Percentiles rank a stretch among this genome's conserved stretches.
These are phyloP conservation scores for Eupithecia exiguata DNA, from an alignment of 2,888 invertebrate species.

Conservation along the genomic window DNA sequence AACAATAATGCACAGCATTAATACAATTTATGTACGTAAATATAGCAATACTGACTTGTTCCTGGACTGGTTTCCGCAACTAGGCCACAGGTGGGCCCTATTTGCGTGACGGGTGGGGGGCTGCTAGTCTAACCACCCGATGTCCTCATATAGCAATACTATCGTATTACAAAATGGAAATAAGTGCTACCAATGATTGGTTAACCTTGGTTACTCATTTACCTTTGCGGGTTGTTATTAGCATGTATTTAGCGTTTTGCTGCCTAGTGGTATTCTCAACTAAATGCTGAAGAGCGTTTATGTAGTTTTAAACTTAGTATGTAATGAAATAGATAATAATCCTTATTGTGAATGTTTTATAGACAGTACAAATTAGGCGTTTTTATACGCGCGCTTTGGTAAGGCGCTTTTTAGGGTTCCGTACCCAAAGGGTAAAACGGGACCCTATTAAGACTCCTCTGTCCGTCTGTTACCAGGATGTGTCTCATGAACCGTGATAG, in stretches of 20 bases:
- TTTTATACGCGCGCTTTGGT: background rate
- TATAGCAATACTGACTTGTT: background rate
- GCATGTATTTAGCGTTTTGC: constrained; percentile 6
- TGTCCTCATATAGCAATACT: background rate
- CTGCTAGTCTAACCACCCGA: too few species aligned
- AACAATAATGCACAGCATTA: background rate
- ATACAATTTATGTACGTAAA: background rate
- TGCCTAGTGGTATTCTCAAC: background rate
- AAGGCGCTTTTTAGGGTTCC: background rate
- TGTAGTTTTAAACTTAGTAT: background rate
- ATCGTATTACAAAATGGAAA: background rate
- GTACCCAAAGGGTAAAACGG: too few species aligned
- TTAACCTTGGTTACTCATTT: background rate
- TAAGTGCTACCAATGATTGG: background rate
- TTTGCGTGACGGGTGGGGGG: too few species aligned
- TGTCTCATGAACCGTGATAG: too few species aligned
- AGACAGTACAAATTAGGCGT: background rate
- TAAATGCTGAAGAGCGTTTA: constrained; percentile 21
- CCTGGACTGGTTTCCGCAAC: too few species aligned
- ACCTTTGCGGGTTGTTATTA: constrained; percentile 24
- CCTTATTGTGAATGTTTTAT: background rate
- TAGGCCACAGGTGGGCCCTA: too few species aligned
- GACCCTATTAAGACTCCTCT: too few species aligned
- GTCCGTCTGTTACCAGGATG: too few species aligned
- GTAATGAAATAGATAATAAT: too few species aligned